Conservation (phyloP, 2,797 vertebrate genomes). For the Paguma larvata region DNA sequence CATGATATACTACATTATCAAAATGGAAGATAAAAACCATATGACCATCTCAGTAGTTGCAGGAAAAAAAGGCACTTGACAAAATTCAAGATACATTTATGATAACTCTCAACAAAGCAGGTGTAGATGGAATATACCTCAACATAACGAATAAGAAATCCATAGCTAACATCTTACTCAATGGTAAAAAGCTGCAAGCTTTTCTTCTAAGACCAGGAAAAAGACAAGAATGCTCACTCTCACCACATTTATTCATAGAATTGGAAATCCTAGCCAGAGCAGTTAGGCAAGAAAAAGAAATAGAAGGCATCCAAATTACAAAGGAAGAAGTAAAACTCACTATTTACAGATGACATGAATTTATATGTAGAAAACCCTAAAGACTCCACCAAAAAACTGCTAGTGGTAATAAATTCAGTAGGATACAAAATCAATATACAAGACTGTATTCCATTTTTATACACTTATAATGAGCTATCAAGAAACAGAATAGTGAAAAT, state of each 20-base stretch:
- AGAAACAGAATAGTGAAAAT: not conserved
- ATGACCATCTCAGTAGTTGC: not conserved
- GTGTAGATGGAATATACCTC: not conserved
- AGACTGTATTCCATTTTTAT: not conserved
- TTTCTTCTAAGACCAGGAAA: not conserved
- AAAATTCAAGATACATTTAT: not conserved
- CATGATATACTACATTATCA: not conserved
- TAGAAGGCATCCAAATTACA: not conserved
- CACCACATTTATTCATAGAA: not conserved
- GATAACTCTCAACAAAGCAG: not conserved
- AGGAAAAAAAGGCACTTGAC: not conserved
- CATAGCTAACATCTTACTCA: not conserved
- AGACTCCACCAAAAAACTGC: not conserved
- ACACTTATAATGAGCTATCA: not conserved
- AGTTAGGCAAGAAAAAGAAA: not conserved
- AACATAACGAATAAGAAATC: not conserved
- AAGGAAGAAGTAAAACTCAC: not conserved
- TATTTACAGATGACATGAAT: not conserved
- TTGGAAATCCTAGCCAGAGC: not conserved
- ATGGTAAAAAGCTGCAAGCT: not conserved
- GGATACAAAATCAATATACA: not conserved
- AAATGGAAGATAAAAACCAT: not conserved
- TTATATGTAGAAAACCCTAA: not conserved
- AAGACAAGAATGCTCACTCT: not conserved
- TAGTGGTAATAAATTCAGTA: not conserved